Conservation (phyloP, 2,113 vertebrate genomes). For the Bos javanicus region DNA sequence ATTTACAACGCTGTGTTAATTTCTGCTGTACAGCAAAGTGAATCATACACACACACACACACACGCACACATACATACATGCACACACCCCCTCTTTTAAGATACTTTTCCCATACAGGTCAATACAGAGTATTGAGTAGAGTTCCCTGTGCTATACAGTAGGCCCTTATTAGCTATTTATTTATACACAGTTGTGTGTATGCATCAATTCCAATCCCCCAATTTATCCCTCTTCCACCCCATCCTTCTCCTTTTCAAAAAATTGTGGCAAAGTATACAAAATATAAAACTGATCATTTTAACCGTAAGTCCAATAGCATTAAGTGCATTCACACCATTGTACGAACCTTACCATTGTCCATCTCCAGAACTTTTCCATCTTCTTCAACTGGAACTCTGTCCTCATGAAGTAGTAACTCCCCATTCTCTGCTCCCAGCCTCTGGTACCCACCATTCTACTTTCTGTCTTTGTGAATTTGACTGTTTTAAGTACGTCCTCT, state of each 20-base stretch:
- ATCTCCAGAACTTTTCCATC: too few relatives aligned
- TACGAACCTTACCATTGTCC: accelerated
- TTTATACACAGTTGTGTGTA: neutral
- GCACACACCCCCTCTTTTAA: neutral
- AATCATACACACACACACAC: neutral
- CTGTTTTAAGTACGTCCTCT: accelerated
- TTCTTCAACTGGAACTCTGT: too few relatives aligned
- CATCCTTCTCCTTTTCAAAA: neutral
- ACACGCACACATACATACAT: neutral
- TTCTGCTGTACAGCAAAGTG: neutral
- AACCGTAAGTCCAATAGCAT: neutral
- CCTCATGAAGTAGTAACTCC: neutral
- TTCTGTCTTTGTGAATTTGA: neutral
- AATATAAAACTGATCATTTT: accelerated
- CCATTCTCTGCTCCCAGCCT: accelerated
- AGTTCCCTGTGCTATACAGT: neutral
- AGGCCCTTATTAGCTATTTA: neutral
- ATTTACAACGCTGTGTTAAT: neutral
- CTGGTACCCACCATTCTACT: neutral
- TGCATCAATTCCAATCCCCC: neutral
- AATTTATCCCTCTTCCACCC: neutral
- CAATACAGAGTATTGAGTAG: neutral
- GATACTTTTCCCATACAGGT: neutral
- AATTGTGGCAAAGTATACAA: neutral
- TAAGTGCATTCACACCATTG: accelerated